Evolutionary conservation across 2,888 invertebrate species (phyloP), one percentile per base, ranked within the genome.

Genomic region (Proisotoma minuta): DNA sequence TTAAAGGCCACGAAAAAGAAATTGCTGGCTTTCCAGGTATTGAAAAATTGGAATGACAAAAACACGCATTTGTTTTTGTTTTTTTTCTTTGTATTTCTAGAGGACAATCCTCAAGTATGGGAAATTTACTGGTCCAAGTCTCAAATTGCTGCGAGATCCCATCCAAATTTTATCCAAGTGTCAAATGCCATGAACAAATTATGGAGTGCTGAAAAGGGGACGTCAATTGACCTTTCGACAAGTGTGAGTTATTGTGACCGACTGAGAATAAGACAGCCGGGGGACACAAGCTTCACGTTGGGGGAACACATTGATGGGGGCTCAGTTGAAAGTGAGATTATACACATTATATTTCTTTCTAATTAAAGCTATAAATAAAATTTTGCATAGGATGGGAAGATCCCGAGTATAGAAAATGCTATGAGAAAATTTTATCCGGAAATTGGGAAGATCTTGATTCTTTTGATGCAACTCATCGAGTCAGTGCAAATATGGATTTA

Each of bases 381-480:
- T n/a, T n/a, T n/a, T n/a, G n/a, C n/a, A n/a, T 15, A 62, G 59
- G 63, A 1, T 63, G 56, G 59, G 63, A 63, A 47, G 63, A 63
- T 59, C 63, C 59, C 2, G 59, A 59, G 23, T 63, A 63, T 24
- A 40, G 63, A 1, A 59, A 40, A 43, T 63, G 63, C 18, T 63
- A 54, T 50, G 47, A 22, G 12, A 24, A 63, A 10, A 63, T 63
- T 49, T 28, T 63, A n/a, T 58, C 57, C n/a, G 63, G 63, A 23
- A n/a, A 59, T 18, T 63, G 63, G 63, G 63, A 63, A 27, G 28
- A 24, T 15, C 59, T 59, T 23, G 63, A 63, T 22, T 18, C 63
- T 3, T 63, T 56, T 26, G 63, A 63, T 27, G 63, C 63, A 3
- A 63, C 59, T 1, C 63, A 63, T 29, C 54, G 63, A 10, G 56